Conservation (phyloP, 2,888 invertebrate species). For the Trissolcus japonicus region DNA sequence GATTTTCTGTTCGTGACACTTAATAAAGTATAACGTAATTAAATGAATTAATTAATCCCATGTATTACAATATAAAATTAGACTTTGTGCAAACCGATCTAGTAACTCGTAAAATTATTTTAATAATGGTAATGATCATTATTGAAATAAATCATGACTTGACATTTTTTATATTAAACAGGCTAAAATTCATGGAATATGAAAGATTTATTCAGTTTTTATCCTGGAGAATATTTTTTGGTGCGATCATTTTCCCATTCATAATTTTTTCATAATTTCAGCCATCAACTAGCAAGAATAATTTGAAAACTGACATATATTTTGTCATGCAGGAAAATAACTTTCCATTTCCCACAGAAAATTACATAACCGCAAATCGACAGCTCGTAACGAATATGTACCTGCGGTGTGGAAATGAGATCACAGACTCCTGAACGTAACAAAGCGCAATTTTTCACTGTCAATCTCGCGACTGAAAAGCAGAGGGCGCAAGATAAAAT, state of each 20-base stretch:
- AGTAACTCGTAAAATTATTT: no score
- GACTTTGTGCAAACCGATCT: no score
- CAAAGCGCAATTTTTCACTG: constrained; percentile 60
- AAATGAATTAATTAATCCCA: no score
- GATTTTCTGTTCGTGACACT: no score
- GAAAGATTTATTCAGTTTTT: no score
- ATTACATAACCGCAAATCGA: constrained; percentile 55
- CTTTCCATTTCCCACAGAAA: constrained; percentile 41
- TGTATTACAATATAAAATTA: no score
- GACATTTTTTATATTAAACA: no score
- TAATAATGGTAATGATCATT: no score
- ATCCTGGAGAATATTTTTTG: neutral
- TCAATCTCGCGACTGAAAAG: constrained; percentile 43
- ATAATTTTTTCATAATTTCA: constrained; percentile 28
- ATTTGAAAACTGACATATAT: constrained; percentile 38
- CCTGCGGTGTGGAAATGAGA: constrained; percentile 59
- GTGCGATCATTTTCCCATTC: constrained; percentile 6
- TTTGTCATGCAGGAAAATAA: constrained; percentile 27
- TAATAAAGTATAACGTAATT: no score
- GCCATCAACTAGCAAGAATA: constrained; percentile 13
- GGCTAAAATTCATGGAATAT: no score
- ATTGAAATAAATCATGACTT: no score
- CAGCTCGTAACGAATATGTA: constrained; percentile 55
- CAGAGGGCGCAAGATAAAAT: no score
- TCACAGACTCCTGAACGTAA: constrained; percentile 54